phyloP scores from a whole-genome alignment of 1,140 invertebrate genomes.

The Drosophila mojavensis region DNA sequence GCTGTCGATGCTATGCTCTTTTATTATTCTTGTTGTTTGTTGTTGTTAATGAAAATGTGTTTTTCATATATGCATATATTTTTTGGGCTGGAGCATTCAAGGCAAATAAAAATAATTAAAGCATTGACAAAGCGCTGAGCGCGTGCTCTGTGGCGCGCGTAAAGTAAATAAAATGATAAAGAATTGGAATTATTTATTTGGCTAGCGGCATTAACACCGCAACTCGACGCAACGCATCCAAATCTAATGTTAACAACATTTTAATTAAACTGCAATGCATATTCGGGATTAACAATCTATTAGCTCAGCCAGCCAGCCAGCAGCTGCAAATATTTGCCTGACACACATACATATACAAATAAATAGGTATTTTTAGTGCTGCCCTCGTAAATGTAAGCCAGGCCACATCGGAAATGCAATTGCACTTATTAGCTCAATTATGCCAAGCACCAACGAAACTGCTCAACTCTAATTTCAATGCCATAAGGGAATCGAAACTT shows the following conservation, averaged over 20 bases:
- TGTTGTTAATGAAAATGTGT: slow-evolving; percentile 32
- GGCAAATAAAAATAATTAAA: slow-evolving; percentile 78
- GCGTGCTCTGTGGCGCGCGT: background rate
- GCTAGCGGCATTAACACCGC: slow-evolving; percentile 60
- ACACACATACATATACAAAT: slow-evolving; percentile 18
- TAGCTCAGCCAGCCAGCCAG: slow-evolving; percentile 40
- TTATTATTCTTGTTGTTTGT: slow-evolving; percentile 38
- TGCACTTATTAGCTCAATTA: slow-evolving; percentile 2
- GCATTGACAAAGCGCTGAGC: slow-evolving; percentile 51
- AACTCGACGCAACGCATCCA: slow-evolving; percentile 39
- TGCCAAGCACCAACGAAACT: background rate
- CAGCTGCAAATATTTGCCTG: slow-evolving; percentile 58
- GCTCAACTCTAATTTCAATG: background rate
- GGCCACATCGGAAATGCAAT: slow-evolving; percentile 16
- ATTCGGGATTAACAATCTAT: slow-evolving; percentile 52
- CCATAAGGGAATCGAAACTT: background rate
- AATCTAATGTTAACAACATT: slow-evolving; percentile 80
- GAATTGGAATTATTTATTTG: slow-evolving; percentile 72
- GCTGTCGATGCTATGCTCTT: background rate
- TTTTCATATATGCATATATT: background rate
- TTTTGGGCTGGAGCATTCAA: slow-evolving; percentile 29
- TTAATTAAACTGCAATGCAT: slow-evolving; percentile 66
- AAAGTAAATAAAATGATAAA: slow-evolving; percentile 47
- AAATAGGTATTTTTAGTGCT: slow-evolving; percentile 13
- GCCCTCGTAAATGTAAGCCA: background rate